Evolutionary conservation across 2,888 invertebrate species (phyloP).

Genomic region (Stegana nigrithorax): DNA sequence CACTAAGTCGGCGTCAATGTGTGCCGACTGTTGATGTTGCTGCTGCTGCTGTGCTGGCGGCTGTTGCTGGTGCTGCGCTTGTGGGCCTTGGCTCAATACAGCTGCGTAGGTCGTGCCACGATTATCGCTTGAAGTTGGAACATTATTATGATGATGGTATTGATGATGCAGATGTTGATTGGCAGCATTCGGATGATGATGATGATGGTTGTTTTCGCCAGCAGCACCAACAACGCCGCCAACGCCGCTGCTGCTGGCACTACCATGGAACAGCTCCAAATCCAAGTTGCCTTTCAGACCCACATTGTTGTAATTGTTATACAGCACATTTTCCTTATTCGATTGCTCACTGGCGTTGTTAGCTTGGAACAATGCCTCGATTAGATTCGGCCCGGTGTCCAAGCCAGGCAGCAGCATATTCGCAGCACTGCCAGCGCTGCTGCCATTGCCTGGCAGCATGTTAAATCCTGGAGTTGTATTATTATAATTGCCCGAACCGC

Average conservation of each 20-base stretch:
- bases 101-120: conserved; percentile 63
- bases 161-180: conserved; percentile 34
- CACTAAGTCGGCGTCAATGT: conserved; percentile 35
- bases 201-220: conserved; percentile 34
- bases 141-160: conserved; percentile 30
- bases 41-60: conserved; percentile 30
- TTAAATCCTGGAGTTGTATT: conserved; percentile 35
- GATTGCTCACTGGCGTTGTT: conserved; percentile 47
- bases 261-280: conserved; percentile 56
- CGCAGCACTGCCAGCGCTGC: conserved; percentile 37
- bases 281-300: conserved; percentile 53
- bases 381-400: conserved; percentile 58
- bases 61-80: conserved; percentile 30
- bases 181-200: conserved; percentile 26
- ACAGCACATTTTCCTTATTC: conserved; percentile 48
- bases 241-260: background rate
- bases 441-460: conserved; percentile 30
- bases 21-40: conserved; percentile 20
- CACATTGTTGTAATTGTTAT: conserved; percentile 55
- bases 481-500: conserved; percentile 32
- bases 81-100: conserved; percentile 67
- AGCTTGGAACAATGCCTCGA: conserved; percentile 64
- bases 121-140: background rate
- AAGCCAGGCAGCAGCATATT: conserved; percentile 47
- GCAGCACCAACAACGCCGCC: conserved; percentile 37